Conservation (phyloP, 2,888 invertebrate species). For the Trypoxylon attenuatum region DNA sequence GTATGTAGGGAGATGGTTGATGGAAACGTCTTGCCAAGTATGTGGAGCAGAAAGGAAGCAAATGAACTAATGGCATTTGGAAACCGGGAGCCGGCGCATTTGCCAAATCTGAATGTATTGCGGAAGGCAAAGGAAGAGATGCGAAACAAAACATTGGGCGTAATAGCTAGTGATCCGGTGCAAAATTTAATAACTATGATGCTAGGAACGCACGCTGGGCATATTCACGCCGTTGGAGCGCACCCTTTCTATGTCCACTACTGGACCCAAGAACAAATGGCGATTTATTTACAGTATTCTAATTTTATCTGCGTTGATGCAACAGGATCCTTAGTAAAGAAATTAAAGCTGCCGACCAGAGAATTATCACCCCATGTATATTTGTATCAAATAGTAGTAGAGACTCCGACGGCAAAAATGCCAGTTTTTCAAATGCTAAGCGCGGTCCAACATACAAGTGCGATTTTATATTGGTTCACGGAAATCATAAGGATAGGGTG, state of each 20-base stretch:
- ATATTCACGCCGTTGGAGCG: slow-evolving; percentile 21
- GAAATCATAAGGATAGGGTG: slow-evolving; percentile 27
- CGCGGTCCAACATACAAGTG: slow-evolving; percentile 26
- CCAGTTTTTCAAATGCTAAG: slow-evolving; percentile 36
- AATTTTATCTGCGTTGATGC: slow-evolving; percentile 22
- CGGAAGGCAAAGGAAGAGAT: slow-evolving; percentile 22
- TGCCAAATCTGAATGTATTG: slow-evolving; percentile 16
- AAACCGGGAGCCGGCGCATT: slow-evolving; percentile 29
- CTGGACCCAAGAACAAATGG: background rate
- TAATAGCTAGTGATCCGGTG: no score
- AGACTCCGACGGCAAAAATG: slow-evolving; percentile 13
- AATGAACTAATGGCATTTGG: slow-evolving; percentile 28
- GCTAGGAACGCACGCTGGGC: slow-evolving; percentile 10
- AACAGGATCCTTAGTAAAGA: slow-evolving; percentile 27
- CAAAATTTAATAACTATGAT: no score
- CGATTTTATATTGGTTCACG: slow-evolving; percentile 22
- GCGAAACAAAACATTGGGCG: slow-evolving; percentile 18
- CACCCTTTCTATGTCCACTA: background rate
- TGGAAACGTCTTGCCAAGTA: slow-evolving; percentile 23
- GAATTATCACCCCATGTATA: slow-evolving; percentile 29
- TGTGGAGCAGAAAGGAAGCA: slow-evolving; percentile 28
- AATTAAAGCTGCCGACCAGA: slow-evolving; percentile 22
- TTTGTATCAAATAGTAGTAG: slow-evolving; percentile 29
- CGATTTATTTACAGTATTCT: slow-evolving; percentile 4
- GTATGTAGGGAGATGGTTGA: slow-evolving; percentile 21